A percentile compares a stretch with the other conserved stretches of the same genome.
Conservation (phyloP, 2,113 vertebrate species). For the Limnothrissa miodon region DNA sequence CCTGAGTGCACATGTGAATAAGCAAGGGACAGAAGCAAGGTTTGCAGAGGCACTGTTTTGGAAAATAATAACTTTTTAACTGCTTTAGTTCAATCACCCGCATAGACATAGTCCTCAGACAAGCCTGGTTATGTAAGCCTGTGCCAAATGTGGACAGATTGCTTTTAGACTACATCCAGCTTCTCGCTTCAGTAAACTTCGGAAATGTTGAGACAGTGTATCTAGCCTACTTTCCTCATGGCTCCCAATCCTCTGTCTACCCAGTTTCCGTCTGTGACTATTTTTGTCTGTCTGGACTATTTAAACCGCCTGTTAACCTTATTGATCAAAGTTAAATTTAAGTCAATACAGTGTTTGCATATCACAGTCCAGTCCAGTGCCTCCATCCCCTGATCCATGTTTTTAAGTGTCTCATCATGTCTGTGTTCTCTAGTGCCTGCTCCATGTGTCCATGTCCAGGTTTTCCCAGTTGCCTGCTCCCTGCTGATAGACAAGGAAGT, state of each 20-base stretch:
- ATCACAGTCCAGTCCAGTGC: too few species aligned
- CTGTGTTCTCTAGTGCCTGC: background rate
- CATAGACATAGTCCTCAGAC: background rate
- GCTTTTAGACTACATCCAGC: slow-evolving; percentile 52
- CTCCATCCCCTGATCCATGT: background rate
- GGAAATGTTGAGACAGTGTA: slow-evolving; percentile 41
- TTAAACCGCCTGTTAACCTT: too few species aligned
- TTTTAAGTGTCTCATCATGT: background rate
- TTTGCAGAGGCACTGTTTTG: background rate
- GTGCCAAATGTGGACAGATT: slow-evolving; percentile 41
- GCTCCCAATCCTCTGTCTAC: slow-evolving; percentile 37
- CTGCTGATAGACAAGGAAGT: too few species aligned
- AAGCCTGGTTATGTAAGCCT: background rate
- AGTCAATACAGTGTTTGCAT: too few species aligned
- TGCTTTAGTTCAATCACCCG: background rate
- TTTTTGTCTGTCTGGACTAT: too few species aligned
- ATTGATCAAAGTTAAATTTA: too few species aligned
- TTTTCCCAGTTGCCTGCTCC: too few species aligned
- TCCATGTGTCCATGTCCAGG: too few species aligned
- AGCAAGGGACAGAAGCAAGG: background rate
- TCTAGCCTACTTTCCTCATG: slow-evolving; percentile 45
- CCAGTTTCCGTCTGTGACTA: too few species aligned
- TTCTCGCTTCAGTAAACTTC: slow-evolving; percentile 61
- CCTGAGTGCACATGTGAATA: background rate
- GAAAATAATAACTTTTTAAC: background rate